Conservation (phyloP, 2,888 invertebrate genomes). For the Lithosia quadra region DNA sequence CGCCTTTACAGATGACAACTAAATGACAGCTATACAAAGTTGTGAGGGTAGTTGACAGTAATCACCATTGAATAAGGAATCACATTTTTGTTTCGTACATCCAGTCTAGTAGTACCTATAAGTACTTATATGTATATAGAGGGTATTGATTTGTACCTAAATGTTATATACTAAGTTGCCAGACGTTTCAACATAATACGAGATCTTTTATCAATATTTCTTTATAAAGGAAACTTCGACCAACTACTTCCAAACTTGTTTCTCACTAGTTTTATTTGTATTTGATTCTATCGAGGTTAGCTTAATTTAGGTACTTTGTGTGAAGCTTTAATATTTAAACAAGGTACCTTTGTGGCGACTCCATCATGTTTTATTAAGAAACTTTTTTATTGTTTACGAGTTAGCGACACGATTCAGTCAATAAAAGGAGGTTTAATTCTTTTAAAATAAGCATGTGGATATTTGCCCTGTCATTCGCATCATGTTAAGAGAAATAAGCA, state of each 20-base stretch:
- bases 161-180: neutral
- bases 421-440: slow-evolving; percentile 15
- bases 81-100: too few species aligned
- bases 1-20: too few species aligned
- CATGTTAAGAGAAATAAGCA: slow-evolving; percentile 50
- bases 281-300: slow-evolving; percentile 9
- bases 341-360: slow-evolving; percentile 1
- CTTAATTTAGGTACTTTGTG: slow-evolving; percentile 10
- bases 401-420: slow-evolving; percentile 19
- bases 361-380: neutral
- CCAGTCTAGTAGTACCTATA: neutral
- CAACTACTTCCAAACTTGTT: slow-evolving; percentile 20
- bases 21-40: too few species aligned
- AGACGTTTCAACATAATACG: slow-evolving; percentile 9
- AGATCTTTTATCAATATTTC: slow-evolving; percentile 12
- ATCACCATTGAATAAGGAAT: neutral
- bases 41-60: neutral
- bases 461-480: slow-evolving; percentile 48
- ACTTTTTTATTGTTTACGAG: slow-evolving; percentile 21
- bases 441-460: slow-evolving; percentile 37
- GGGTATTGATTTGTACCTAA: neutral
- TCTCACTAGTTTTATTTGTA: slow-evolving; percentile 15
- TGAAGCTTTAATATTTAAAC: slow-evolving; percentile 11
- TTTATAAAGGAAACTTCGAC: slow-evolving; percentile 11
- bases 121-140: too few species aligned